Conservation (phyloP, 35 echinoderm and acorn worm genomes). For the Strongylocentrotus purpuratus region DNA sequence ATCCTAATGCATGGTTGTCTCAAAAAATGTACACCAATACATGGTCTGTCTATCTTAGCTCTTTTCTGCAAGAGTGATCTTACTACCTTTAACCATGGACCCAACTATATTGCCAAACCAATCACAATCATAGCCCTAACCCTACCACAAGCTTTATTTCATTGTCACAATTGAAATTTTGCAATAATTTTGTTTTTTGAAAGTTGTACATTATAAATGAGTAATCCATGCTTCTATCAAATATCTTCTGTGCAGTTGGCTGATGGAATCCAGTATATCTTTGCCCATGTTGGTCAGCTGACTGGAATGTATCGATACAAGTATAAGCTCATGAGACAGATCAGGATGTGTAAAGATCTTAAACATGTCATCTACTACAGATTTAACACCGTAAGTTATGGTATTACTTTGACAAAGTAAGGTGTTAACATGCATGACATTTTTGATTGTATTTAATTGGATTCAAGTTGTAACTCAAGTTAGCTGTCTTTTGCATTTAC, state of each 20-base stretch:
- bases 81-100: too few relatives aligned
- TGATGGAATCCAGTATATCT: constrained; percentile 96
- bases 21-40: too few relatives aligned
- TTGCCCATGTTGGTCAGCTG: constrained; percentile 97
- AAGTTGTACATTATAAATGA: neutral
- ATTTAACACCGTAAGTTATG: constrained; percentile 93
- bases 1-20: too few relatives aligned
- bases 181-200: neutral
- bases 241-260: constrained; percentile 66
- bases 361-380: constrained; percentile 99
- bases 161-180: neutral
- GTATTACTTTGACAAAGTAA: neutral
- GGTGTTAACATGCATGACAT: too few relatives aligned
- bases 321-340: constrained; percentile 99
- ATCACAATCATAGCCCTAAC: too few relatives aligned
- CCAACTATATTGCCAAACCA: too few relatives aligned
- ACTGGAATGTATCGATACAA: constrained; percentile 99
- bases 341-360: constrained; percentile 98
- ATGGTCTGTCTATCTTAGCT: too few relatives aligned
- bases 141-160: neutral
- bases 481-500: too few relatives aligned
- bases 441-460: too few relatives aligned
- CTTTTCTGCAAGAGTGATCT: too few relatives aligned
- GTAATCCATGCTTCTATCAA: neutral
- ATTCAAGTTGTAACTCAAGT: too few relatives aligned